These are phyloP conservation scores for Tricholauxania praeusta DNA, from an alignment of 2,888 invertebrate genomes.

Conservation along the genomic window DNA sequence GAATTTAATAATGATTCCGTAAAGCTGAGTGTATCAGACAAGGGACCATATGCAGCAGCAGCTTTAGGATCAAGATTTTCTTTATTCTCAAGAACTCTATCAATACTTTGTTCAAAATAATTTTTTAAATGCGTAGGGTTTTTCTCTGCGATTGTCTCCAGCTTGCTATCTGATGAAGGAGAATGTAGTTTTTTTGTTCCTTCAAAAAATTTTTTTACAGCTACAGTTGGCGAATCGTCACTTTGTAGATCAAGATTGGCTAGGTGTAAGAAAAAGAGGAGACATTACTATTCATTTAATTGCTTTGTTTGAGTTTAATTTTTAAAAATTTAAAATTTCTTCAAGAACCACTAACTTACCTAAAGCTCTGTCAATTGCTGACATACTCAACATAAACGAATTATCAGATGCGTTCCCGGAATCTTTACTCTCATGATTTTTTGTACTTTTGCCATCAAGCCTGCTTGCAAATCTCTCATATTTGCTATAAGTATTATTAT, in stretches of 20 bases:
- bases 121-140: neutral
- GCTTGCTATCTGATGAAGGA: neutral
- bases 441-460: constrained; percentile 16
- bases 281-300: neutral
- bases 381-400: constrained; percentile 61
- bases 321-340: no score
- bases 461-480: neutral
- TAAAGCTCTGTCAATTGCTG: constrained; percentile 62
- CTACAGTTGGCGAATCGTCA: constrained; percentile 55
- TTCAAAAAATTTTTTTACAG: constrained; percentile 54
- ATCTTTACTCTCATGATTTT: constrained; percentile 53
- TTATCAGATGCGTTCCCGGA: constrained; percentile 53
- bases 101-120: neutral
- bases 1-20: constrained; percentile 62
- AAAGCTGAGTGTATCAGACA: constrained; percentile 62
- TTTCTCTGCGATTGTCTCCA: constrained; percentile 3
- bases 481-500: constrained; percentile 57
- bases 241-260: constrained; percentile 58
- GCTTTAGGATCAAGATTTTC: constrained; percentile 57
- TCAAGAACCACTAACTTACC: constrained; percentile 49
- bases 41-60: constrained; percentile 40
- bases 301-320: no score
- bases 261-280: constrained; percentile 32
- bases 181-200: constrained; percentile 34
- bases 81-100: constrained; percentile 53